Conservation (phyloP, 2,113 vertebrate species). For the Vidua chalybeata region DNA sequence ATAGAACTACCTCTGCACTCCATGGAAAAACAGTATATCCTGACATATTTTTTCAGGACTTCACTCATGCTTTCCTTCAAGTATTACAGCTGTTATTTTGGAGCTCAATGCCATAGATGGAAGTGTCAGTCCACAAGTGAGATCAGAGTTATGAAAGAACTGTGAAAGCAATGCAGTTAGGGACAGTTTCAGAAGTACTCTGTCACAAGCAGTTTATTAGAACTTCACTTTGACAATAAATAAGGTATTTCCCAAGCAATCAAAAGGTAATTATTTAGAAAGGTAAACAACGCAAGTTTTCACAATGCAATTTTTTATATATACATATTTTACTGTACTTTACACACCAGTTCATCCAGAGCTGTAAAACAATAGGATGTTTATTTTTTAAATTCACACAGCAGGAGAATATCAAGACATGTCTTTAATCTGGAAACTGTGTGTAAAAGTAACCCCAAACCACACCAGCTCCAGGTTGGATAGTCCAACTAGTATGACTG, state of each 20-base stretch:
- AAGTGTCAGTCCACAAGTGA: not conserved
- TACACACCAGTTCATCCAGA: constrained; percentile 38
- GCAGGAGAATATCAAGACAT: not conserved
- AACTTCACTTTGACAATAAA: constrained; percentile 65
- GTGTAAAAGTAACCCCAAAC: not conserved
- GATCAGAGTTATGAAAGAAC: not conserved
- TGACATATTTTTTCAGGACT: not conserved
- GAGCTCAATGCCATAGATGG: not conserved
- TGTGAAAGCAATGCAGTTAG: not conserved
- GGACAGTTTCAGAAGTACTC: not conserved
- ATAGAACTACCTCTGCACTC: not conserved
- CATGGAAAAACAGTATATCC: not conserved
- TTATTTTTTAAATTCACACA: not conserved
- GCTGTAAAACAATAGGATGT: not conserved
- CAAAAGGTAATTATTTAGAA: constrained; percentile 61
- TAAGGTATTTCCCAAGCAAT: constrained; percentile 52
- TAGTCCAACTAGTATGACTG: not conserved
- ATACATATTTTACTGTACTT: constrained; percentile 61
- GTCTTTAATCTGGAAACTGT: not conserved
- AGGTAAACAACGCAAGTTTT: constrained; percentile 61
- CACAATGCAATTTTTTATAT: constrained; percentile 57
- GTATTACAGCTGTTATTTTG: not conserved
- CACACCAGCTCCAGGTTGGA: not conserved
- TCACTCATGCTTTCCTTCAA: not conserved
- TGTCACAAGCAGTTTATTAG: constrained; percentile 64